Base-by-base conservation (phyloP, 1,140 invertebrate genomes). In the Phocides pigmalion region DNA sequence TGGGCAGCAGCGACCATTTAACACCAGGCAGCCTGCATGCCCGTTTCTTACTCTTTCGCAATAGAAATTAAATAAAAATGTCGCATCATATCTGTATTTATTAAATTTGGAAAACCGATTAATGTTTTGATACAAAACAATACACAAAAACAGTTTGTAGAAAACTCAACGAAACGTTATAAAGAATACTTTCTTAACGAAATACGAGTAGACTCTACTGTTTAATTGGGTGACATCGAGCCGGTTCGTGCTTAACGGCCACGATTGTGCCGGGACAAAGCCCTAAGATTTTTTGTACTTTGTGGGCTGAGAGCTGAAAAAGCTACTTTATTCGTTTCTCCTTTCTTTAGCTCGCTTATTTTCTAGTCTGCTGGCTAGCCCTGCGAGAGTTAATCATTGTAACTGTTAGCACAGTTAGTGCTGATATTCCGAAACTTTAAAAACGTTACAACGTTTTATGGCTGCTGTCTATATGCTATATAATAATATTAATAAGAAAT, bases 341-440 rank as follows among this genome's bases (percentile, higher is more conserved):
- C 19, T 58, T 58, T 22, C 39, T 58, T 46, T 58, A 15, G 41
- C 15, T 44, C 54, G 41, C 54, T 58, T 25, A 46, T 59, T 59
- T 46, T 59, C 54, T 59, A 59, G 54, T 59, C 54, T 28, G 41
- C 16, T 46, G 41, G 54, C 25, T 46, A 32, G 54, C 41, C 11
- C 42, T 42, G 37, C 5, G 54, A 59, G 54, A 59, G 41, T 41
- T 41, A 46, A n/a, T 28, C 46, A 59, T 59, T 59, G 25, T n/a
- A 59, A 46, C 54, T 46, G 41, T 19, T 14, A 12, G 37, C 28
- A 37, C 17, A 20, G 20, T 32, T 17, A 54, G 39, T 41, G 16
- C 51, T 25, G n/a, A 42, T 22, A 42, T 42, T 54, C 14, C 15
- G 6, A 28, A 28, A 28, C 1, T 28, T 8, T 28, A 28, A 28